Conservation (phyloP, 2,113 vertebrate genomes). For the Hiodon tergisus region DNA sequence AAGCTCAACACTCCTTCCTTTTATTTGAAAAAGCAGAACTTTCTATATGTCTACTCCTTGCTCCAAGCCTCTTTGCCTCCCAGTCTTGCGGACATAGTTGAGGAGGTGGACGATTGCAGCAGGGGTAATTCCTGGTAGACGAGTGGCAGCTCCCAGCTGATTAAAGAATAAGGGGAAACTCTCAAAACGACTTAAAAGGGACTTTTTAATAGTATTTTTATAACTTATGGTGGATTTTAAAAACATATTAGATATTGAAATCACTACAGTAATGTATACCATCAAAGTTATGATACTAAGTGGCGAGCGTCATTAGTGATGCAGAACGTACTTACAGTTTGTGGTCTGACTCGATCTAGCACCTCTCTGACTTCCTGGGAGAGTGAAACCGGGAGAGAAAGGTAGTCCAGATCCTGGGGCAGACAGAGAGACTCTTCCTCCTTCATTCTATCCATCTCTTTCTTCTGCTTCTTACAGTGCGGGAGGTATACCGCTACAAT, state of each 20-base stretch:
- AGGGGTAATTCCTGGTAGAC: conserved; percentile 83
- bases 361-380: conserved; percentile 83
- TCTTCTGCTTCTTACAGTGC: conserved; percentile 63
- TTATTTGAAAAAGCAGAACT: not conserved
- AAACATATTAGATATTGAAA: too few species aligned
- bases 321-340: conserved; percentile 69
- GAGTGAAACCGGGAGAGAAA: conserved; percentile 71
- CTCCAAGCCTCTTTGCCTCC: not conserved
- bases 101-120: conserved; percentile 80
- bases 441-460: conserved; percentile 79
- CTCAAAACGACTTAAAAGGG: not conserved
- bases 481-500: conserved; percentile 71
- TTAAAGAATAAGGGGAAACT: conserved; percentile 21
- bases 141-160: conserved; percentile 80
- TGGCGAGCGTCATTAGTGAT: not conserved
- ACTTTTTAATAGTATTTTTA: not conserved
- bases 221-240: too few species aligned
- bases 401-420: conserved; percentile 78
- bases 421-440: conserved; percentile 76
- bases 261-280: not conserved
- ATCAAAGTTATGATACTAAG: not conserved
- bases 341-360: conserved; percentile 70
- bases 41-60: conserved; percentile 5
- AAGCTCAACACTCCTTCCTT: conserved; percentile 2
- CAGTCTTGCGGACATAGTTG: conserved; percentile 57